Evolutionary conservation across 2,113 vertebrate genomes (phyloP).

Genomic region (Carettochelys insculpta): DNA sequence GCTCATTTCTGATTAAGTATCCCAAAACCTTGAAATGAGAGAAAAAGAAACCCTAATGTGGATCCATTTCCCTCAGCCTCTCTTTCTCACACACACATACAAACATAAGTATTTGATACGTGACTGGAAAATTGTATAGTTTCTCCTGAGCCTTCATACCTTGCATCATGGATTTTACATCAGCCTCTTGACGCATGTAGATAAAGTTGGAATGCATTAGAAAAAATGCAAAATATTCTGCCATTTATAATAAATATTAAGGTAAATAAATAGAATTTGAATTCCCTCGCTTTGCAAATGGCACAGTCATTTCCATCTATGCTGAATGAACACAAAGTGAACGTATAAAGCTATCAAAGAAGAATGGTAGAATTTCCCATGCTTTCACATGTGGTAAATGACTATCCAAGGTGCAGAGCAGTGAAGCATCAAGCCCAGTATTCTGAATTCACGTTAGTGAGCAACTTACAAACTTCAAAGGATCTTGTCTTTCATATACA

Average conservation of each 20-base stretch:
- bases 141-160: neutral
- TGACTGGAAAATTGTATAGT: neutral
- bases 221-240: neutral
- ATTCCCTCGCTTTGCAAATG: neutral
- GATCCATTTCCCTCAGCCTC: neutral
- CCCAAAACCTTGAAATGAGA: conserved; percentile 86
- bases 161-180: neutral
- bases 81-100: neutral
- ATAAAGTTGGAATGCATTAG: neutral
- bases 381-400: neutral
- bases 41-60: neutral
- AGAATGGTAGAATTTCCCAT: neutral
- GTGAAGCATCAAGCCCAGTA: neutral
- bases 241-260: neutral
- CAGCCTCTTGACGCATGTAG: neutral
- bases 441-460: neutral
- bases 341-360: neutral
- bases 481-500: neutral
- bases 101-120: neutral
- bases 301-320: neutral
- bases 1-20: conserved; percentile 87
- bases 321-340: neutral
- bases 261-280: neutral
- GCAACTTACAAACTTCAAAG: neutral
- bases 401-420: neutral